Evolutionary conservation across 2,888 invertebrate species (phyloP), one percentile per base, ranked within the genome.

Genomic region (Rambutsinella grinnellia): DNA sequence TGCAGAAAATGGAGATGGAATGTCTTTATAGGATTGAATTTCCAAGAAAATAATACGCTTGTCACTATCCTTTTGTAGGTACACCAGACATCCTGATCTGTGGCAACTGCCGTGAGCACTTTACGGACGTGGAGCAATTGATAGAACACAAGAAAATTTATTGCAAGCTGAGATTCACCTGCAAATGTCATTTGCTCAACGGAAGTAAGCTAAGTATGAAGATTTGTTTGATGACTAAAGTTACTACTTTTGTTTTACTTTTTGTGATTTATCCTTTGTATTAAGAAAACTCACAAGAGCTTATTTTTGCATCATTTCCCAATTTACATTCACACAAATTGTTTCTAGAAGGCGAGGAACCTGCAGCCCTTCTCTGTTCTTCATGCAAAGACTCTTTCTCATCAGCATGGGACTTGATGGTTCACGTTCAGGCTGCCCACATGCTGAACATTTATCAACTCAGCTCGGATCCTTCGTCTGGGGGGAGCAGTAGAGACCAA

Each of bases 61-160:
- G n/a, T 54, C 49, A 36, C 36, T 36, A 36, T 36, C 36, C 5
- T 36, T 85, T 89, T 87, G 76, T 87, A 91, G 91, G 90, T 86
- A 91, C 91, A 86, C 91, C 91, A 70, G 93, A 93, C 86, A 91
- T 93, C 80, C 88, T 93, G 84, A 92, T 93, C 83, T 93, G 93
- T 86, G 93, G 93, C 61, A 91, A 91, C 85, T 93, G 93, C 87
- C 89, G 92, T 81, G 92, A 92, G 86, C 90, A 92, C 88, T 93
- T 92, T 86, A 90, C 91, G 68, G 91, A 91, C 84, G 88, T 93
- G 17, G 90, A 91, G 83, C 91, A 91, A 84, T 88, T 92, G 79
- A 88, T 92, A 81, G 91, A 92, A 84, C 93, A 93, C 88, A 92
- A 92, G 88, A 91, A 91, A 85, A 89, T 90, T 74, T 91, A 91